Conservation (phyloP, 2,113 vertebrate genomes). For the Calidris pugnax region DNA sequence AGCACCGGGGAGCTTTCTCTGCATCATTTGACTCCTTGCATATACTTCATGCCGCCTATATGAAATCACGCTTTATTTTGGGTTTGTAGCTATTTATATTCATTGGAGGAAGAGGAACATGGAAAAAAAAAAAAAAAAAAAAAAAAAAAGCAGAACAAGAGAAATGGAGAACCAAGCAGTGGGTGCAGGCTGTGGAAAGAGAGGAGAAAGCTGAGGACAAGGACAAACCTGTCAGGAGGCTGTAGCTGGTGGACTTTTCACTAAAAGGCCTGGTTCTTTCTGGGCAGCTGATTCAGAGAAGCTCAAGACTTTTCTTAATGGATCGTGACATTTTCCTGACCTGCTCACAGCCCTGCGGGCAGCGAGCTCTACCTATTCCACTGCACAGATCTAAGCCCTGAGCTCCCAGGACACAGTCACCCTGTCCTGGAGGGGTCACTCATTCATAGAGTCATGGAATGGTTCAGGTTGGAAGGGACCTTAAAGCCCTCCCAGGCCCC, state of each 20-base stretch:
- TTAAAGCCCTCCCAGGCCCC: too few species aligned
- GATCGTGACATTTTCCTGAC: not conserved
- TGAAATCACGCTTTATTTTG: constrained; percentile 21
- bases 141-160: too few species aligned
- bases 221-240: too few species aligned
- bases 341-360: not conserved
- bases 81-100: not conserved
- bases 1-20: not conserved
- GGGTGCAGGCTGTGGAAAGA: too few species aligned
- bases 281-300: not conserved
- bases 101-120: not conserved
- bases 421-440: not conserved
- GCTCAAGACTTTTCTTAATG: not conserved
- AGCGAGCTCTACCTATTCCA: not conserved
- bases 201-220: too few species aligned
- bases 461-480: too few species aligned
- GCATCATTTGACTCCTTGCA: not conserved
- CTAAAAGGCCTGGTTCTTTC: too few species aligned
- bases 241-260: too few species aligned
- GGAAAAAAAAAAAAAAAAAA: not conserved
- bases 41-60: not conserved
- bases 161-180: too few species aligned
- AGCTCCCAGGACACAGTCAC: not conserved
- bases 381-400: not conserved
- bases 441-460: not conserved